Conservation (phyloP, 2,113 vertebrate species). For the Marmota flaviventris region DNA sequence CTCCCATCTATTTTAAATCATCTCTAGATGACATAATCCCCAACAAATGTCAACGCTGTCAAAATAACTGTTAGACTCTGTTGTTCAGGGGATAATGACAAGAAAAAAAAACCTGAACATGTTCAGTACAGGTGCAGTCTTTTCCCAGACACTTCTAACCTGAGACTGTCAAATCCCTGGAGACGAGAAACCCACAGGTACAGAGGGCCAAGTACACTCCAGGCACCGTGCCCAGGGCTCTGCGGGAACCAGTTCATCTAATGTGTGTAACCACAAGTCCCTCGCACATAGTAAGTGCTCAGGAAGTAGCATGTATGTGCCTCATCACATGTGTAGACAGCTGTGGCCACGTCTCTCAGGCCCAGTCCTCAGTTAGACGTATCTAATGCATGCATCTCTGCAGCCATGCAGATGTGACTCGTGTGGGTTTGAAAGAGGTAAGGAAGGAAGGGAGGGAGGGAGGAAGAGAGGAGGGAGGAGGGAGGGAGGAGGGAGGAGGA, state of each 20-base stretch:
- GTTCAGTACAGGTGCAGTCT: neutral
- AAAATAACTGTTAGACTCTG: neutral
- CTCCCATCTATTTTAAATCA: neutral
- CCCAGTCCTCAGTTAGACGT: neutral
- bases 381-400: neutral
- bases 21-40: no score
- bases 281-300: neutral
- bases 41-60: neutral
- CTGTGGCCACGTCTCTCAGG: no score
- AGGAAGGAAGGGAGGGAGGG: neutral
- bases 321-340: rapidly evolving
- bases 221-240: neutral
- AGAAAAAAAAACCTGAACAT: neutral
- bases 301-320: rapidly evolving
- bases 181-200: neutral
- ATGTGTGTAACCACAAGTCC: rapidly evolving
- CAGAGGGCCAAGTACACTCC: rapidly evolving
- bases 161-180: neutral
- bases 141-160: neutral
- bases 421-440: neutral
- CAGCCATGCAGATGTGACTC: neutral
- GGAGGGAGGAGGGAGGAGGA: neutral
- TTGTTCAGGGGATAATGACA: neutral
- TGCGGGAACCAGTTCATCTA: neutral
- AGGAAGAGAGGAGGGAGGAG: neutral